Conservation (phyloP, 2,113 vertebrate species). For the Nesoenas mayeri region DNA sequence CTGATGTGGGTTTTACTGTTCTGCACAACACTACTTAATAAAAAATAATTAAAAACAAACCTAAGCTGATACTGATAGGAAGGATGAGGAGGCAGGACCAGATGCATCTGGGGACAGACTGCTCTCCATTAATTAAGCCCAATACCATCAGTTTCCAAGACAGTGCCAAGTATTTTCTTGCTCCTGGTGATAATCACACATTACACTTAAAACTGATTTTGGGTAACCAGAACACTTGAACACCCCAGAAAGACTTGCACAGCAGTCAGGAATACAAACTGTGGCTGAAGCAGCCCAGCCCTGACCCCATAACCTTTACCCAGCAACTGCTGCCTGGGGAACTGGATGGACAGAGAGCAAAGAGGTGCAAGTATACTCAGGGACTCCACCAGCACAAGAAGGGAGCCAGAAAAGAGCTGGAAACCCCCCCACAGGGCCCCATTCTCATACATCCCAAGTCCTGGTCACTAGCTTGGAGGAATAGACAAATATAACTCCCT, state of each 20-base stretch:
- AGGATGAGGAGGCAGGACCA: background rate
- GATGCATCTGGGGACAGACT: background rate
- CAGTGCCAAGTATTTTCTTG: background rate
- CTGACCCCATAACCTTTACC: background rate
- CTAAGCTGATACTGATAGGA: conserved; percentile 14
- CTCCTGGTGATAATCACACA: background rate
- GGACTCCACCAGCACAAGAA: background rate
- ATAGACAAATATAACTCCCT: background rate
- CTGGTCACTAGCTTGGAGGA: background rate
- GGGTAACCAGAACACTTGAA: background rate
- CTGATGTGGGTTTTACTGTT: conserved; percentile 54
- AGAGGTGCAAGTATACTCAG: background rate
- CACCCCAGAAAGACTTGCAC: background rate
- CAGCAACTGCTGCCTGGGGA: background rate
- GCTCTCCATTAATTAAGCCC: conserved; percentile 11
- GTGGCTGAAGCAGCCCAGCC: background rate
- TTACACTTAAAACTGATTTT: background rate
- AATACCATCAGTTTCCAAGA: background rate
- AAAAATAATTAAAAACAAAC: conserved; percentile 54
- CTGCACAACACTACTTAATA: conserved; percentile 18
- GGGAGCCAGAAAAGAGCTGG: background rate
- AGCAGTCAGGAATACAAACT: background rate
- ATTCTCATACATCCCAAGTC: background rate
- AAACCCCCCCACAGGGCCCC: background rate
- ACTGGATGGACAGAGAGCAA: background rate